phyloP scores from a whole-genome alignment of 2,888 invertebrate genomes.

The Adelognathus sp. region DNA sequence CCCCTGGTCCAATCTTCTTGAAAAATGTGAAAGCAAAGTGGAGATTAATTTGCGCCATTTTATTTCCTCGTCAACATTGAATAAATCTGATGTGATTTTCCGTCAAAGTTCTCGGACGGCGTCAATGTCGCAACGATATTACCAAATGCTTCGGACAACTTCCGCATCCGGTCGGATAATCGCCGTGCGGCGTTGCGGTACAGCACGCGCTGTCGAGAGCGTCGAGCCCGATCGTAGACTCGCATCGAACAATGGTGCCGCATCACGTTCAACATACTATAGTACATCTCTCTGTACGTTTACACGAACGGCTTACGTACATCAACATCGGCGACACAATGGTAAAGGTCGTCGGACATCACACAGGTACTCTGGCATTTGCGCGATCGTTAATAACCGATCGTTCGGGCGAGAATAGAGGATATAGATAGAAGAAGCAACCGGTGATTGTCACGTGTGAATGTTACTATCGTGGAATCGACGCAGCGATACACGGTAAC shows the following conservation, averaged over 20 bases:
- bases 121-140: constrained; percentile 14
- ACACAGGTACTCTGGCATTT: constrained; percentile 38
- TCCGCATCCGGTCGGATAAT: constrained; percentile 44
- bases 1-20: too few species aligned
- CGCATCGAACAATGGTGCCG: constrained; percentile 21
- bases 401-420: constrained; percentile 10
- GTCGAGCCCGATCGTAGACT: background rate
- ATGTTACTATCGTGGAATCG: constrained; percentile 34
- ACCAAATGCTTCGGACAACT: constrained; percentile 38
- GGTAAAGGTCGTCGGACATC: constrained; percentile 30
- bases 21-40: too few species aligned
- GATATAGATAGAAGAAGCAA: too few species aligned
- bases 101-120: background rate
- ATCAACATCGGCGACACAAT: constrained; percentile 22
- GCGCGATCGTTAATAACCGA: constrained; percentile 51
- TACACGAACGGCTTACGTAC: background rate
- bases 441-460: constrained; percentile 36
- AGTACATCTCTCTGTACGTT: background rate
- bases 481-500: constrained; percentile 45
- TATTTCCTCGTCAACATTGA: background rate
- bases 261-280: background rate
- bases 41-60: background rate
- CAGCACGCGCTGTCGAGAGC: background rate
- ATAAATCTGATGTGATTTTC: background rate
- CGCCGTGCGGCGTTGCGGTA: background rate